phyloP scores from a whole-genome alignment of 2,888 invertebrate genomes.

The Disparrhopalites patrizii region DNA sequence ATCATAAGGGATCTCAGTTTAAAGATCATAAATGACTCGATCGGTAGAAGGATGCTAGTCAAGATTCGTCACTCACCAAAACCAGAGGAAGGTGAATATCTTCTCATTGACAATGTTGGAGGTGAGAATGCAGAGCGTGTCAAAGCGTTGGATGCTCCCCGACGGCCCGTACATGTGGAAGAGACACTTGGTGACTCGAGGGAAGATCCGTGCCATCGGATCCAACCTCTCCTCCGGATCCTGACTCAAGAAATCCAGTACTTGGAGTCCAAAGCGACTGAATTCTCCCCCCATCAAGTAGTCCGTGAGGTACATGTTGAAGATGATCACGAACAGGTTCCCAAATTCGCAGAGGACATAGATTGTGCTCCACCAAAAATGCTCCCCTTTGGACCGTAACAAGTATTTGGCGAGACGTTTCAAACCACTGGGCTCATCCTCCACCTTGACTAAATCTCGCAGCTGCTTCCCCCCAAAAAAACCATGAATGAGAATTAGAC shows the following conservation, averaged over 20 bases:
- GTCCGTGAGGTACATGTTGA: conserved; percentile 29
- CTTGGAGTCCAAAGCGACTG: conserved; percentile 29
- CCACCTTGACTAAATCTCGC: conserved; percentile 6
- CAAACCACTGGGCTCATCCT: conserved; percentile 1
- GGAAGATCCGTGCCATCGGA: conserved; percentile 40
- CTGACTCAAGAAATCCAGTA: conserved; percentile 32
- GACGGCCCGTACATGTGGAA: conserved; percentile 29
- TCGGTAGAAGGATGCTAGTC: too few relatives aligned
- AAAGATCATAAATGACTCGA: too few relatives aligned
- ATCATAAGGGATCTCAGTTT: too few relatives aligned
- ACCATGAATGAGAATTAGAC: too few relatives aligned
- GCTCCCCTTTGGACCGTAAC: conserved; percentile 36
- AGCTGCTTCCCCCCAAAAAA: too few relatives aligned
- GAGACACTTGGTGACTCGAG: conserved; percentile 41
- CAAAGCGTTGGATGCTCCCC: conserved; percentile 31
- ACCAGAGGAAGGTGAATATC: conserved; percentile 31
- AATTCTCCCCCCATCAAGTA: conserved; percentile 28
- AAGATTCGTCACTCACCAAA: conserved; percentile 32
- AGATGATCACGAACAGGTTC: conserved; percentile 15
- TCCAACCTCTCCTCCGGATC: conserved; percentile 39
- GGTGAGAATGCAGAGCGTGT: conserved; percentile 29
- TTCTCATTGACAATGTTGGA: conserved; percentile 32
- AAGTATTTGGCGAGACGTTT: conserved; percentile 33
- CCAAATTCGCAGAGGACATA: conserved; percentile 28
- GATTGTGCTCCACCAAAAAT: conserved; percentile 30